phyloP scores from a whole-genome alignment of 2,888 invertebrate species.

The Andrena trimmerana region DNA sequence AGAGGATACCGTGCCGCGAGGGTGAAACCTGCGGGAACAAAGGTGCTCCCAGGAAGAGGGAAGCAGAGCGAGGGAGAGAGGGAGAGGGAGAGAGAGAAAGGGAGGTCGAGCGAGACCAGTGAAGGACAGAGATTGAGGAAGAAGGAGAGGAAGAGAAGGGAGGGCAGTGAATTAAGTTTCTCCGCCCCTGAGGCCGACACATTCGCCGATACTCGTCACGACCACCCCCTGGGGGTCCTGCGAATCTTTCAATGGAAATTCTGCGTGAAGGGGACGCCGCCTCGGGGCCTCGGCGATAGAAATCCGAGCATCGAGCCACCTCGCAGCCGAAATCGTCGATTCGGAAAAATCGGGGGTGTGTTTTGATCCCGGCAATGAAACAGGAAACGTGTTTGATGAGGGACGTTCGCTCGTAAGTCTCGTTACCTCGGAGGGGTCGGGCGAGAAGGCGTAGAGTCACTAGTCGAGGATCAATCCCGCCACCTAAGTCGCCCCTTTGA shows the following conservation, averaged over 20 bases:
- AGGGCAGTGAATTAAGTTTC: slow-evolving; percentile 76
- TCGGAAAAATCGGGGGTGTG: neutral
- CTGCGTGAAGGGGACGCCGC: slow-evolving; percentile 62
- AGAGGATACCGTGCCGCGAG: slow-evolving; percentile 3
- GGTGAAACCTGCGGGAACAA: slow-evolving; percentile 29
- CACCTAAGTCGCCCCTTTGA: neutral
- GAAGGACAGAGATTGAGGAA: slow-evolving; percentile 26
- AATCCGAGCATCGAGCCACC: slow-evolving; percentile 1
- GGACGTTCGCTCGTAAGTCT: too few relatives aligned
- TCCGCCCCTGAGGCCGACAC: slow-evolving; percentile 76
- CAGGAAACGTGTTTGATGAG: neutral
- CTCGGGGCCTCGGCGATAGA: slow-evolving; percentile 49
- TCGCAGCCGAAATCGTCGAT: neutral
- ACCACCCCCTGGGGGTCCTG: slow-evolving; percentile 71
- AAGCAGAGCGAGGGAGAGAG: neutral
- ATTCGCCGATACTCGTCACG: slow-evolving; percentile 73
- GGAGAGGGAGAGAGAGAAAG: neutral
- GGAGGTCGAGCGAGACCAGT: slow-evolving; percentile 1
- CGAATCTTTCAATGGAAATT: slow-evolving; percentile 74
- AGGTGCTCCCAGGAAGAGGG: slow-evolving; percentile 12
- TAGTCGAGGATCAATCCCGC: too few relatives aligned
- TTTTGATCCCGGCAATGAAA: neutral
- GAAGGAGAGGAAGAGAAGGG: slow-evolving; percentile 53
- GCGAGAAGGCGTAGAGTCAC: too few relatives aligned
- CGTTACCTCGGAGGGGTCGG: too few relatives aligned